phyloP scores from a whole-genome alignment of 2,888 invertebrate species.

The Reticulitermes lucifugus region DNA sequence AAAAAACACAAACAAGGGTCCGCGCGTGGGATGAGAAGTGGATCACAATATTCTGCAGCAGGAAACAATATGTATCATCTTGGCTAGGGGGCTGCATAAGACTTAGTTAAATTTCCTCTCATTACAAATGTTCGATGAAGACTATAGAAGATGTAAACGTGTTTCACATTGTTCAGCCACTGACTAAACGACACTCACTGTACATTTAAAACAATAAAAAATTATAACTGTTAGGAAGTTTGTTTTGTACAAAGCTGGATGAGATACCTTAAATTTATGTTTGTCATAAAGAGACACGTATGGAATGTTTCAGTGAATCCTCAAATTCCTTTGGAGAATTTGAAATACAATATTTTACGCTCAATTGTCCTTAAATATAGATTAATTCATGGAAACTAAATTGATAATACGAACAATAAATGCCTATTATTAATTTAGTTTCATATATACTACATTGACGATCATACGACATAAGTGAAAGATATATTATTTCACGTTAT shows the following conservation, averaged over 20 bases:
- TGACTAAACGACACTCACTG: conserved; percentile 52
- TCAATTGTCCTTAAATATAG: neutral
- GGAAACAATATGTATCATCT: neutral
- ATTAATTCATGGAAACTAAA: neutral
- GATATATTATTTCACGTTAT: neutral
- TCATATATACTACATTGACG: conserved; percentile 5
- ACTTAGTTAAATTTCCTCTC: conserved; percentile 4
- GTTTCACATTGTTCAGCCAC: conserved; percentile 41
- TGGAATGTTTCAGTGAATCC: neutral
- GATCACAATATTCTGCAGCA: conserved; percentile 33
- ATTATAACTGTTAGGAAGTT: conserved; percentile 39
- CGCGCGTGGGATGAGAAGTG: conserved; percentile 23
- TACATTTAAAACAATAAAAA: conserved; percentile 38
- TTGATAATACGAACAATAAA: neutral
- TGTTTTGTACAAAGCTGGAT: conserved; percentile 47
- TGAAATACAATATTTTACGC: neutral
- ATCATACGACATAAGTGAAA: neutral
- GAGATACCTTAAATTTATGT: neutral
- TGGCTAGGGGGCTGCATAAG: conserved; percentile 15
- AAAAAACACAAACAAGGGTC: conserved; percentile 37
- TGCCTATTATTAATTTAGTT: neutral
- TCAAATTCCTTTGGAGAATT: neutral
- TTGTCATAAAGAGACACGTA: neutral
- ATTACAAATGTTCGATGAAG: conserved; percentile 46
- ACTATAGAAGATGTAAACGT: conserved; percentile 38